Conservation (phyloP, 2,113 vertebrate genomes). For the Eubucco bourcierii region DNA sequence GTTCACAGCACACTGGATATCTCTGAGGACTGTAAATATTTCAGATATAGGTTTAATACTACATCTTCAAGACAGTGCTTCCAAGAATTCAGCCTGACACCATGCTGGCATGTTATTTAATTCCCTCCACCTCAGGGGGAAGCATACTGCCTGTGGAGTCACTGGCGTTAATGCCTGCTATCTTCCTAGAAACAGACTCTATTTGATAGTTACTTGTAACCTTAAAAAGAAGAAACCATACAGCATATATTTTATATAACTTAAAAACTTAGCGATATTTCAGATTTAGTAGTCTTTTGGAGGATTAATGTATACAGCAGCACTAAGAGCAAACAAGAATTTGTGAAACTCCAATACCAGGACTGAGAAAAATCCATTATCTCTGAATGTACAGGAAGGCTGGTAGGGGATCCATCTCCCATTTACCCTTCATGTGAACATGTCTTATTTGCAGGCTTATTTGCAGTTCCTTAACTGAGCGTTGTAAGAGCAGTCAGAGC, state of each 20-base stretch:
- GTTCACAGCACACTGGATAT: background rate
- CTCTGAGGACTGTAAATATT: background rate
- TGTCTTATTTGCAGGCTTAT: background rate
- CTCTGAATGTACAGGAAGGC: background rate
- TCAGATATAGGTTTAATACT: background rate
- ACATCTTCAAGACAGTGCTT: background rate
- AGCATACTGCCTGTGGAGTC: background rate
- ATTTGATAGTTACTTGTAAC: background rate
- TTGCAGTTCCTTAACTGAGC: background rate
- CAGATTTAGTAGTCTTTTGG: background rate
- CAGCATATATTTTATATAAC: background rate
- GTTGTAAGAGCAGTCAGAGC: background rate
- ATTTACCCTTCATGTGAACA: background rate
- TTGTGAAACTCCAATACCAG: background rate
- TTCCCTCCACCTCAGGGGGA: background rate
- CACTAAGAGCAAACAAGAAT: background rate
- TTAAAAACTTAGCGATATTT: background rate
- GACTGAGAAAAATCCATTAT: background rate
- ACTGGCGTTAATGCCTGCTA: background rate
- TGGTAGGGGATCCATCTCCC: accelerated
- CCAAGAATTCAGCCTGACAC: background rate
- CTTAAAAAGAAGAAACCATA: background rate
- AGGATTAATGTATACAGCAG: background rate
- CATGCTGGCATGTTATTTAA: background rate
- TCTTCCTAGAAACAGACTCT: background rate